Conservation (phyloP, 2,888 invertebrate species). For the Drosophila histrio region DNA sequence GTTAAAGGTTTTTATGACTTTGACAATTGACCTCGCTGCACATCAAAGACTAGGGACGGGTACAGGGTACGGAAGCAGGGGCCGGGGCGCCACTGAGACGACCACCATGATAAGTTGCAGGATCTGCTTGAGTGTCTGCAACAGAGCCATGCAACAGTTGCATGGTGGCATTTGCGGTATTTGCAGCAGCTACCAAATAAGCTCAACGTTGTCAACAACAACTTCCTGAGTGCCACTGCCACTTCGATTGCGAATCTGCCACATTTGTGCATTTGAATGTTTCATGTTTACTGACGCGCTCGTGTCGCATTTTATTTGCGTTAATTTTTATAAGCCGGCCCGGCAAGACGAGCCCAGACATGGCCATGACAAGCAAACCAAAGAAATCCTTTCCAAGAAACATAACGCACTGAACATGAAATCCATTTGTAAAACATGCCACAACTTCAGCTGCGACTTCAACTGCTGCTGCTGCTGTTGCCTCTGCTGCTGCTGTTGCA, state of each 20-base stretch:
- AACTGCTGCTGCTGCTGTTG: conserved; percentile 32
- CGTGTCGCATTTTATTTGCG: conserved; percentile 59
- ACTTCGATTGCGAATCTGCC: conserved; percentile 23
- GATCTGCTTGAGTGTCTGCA: conserved; percentile 25
- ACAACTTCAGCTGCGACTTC: not conserved
- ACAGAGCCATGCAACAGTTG: not conserved
- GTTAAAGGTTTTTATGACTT: conserved; percentile 61
- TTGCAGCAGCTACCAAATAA: conserved; percentile 39
- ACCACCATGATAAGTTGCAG: conserved; percentile 44
- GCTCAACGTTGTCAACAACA: conserved; percentile 43
- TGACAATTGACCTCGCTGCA: conserved; percentile 65
- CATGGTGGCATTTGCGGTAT: conserved; percentile 5
- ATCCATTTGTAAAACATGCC: conserved; percentile 77
- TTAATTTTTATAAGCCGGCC: conserved; percentile 40
- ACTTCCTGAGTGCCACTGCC: conserved; percentile 52
- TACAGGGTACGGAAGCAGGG: not conserved
- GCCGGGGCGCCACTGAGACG: not conserved
- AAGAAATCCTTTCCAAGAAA: conserved; percentile 79
- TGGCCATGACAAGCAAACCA: conserved; percentile 73
- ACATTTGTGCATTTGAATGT: conserved; percentile 73
- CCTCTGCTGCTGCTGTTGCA: conserved; percentile 31
- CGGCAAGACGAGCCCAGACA: conserved; percentile 47
- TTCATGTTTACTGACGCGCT: conserved; percentile 56
- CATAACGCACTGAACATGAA: conserved; percentile 75
- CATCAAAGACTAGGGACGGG: conserved; percentile 13